phyloP scores from a whole-genome alignment of 1,140 invertebrate genomes.

The Gryllus bimaculatus region DNA sequence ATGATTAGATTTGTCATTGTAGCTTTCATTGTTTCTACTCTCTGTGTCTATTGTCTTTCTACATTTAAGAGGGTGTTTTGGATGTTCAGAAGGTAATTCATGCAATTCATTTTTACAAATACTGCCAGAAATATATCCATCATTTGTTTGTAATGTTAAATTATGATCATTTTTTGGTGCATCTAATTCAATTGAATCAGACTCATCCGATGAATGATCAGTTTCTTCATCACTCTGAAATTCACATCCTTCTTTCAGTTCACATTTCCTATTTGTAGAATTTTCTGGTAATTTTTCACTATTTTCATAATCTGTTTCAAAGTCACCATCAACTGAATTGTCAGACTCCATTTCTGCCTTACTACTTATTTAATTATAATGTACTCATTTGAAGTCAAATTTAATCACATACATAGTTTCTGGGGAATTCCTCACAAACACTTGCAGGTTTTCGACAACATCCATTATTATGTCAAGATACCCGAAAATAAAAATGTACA shows the following conservation, averaged over 20 bases:
- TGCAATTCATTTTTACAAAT: neutral
- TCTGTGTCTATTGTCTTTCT: neutral
- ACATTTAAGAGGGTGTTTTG: neutral
- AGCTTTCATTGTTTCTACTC: neutral
- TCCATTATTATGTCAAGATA: too few relatives aligned
- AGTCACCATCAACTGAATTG: slow-evolving; percentile 22
- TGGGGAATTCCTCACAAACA: too few relatives aligned
- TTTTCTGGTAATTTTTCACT: neutral
- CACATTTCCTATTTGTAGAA: neutral
- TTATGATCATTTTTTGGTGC: neutral
- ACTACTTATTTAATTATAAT: neutral
- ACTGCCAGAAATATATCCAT: slow-evolving; percentile 7
- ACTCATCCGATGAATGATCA: slow-evolving; percentile 7
- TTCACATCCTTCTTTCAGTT: slow-evolving; percentile 6
- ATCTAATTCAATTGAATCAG: neutral
- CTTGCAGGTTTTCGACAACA: too few relatives aligned
- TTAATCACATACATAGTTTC: too few relatives aligned
- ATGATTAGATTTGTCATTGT: neutral
- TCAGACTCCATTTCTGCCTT: slow-evolving; percentile 18
- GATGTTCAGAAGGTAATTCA: neutral
- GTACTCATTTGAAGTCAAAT: neutral
- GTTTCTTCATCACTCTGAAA: neutral
- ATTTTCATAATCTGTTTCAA: slow-evolving; percentile 18
- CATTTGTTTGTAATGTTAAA: neutral
- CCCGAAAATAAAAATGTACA: too few relatives aligned